Conservation (phyloP, 2,888 invertebrate species). For the Ceraclea dissimilis region DNA sequence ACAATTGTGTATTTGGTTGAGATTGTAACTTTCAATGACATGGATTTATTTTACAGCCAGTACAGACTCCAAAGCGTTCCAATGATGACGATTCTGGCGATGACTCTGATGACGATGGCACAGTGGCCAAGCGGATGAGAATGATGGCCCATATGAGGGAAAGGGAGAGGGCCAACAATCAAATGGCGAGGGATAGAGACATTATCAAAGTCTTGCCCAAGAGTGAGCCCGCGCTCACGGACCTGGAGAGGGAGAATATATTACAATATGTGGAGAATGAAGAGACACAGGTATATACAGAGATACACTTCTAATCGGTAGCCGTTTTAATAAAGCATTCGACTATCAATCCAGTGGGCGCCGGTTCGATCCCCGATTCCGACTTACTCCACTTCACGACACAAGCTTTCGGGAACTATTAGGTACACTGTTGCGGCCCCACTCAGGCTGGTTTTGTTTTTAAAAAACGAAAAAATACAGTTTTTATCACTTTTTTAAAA, state of each 20-base stretch:
- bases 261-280: slow-evolving; percentile 77
- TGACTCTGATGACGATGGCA: slow-evolving; percentile 56
- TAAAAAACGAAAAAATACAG: no score
- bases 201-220: slow-evolving; percentile 39
- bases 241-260: slow-evolving; percentile 73
- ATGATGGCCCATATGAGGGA: slow-evolving; percentile 41
- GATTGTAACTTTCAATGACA: no score
- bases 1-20: no score
- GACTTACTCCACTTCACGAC: no score
- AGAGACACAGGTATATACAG: slow-evolving; percentile 55
- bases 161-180: slow-evolving; percentile 35
- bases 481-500: no score
- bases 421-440: no score
- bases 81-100: slow-evolving; percentile 58
- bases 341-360: no score
- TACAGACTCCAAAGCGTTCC: slow-evolving; percentile 73
- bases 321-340: no score
- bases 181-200: slow-evolving; percentile 24
- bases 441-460: no score
- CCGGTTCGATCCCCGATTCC: no score
- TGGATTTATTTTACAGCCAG: slow-evolving; percentile 65
- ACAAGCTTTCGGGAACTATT: no score
- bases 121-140: slow-evolving; percentile 55
- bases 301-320: slow-evolving; percentile 7
- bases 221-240: slow-evolving; percentile 53